phyloP scores from a whole-genome alignment of 1,140 invertebrate species.

The Gryon sp. region DNA sequence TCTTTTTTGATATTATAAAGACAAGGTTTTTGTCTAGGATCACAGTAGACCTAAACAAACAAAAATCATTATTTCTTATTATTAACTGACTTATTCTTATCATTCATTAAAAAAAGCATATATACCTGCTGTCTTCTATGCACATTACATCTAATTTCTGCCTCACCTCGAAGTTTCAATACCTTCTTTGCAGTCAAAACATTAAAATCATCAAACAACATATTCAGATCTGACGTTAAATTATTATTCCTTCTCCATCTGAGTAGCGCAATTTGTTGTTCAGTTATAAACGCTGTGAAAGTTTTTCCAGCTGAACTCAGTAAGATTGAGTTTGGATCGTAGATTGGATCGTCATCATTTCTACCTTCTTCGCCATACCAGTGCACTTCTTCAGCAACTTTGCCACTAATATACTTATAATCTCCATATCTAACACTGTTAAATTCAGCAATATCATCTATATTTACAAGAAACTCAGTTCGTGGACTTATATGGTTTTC shows the following conservation, averaged over 20 bases:
- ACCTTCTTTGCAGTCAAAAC: slow-evolving; percentile 74
- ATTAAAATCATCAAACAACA: neutral
- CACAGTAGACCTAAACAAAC: slow-evolving; percentile 75
- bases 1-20: slow-evolving; percentile 87
- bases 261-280: slow-evolving; percentile 66
- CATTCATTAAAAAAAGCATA: neutral
- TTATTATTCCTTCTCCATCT: neutral
- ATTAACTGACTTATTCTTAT: neutral
- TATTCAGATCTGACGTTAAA: neutral
- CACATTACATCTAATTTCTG: slow-evolving; percentile 75
- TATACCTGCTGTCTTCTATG: slow-evolving; percentile 27
- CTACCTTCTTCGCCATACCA: slow-evolving; percentile 81
- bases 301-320: slow-evolving; percentile 78
- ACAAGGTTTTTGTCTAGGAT: slow-evolving; percentile 82
- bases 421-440: slow-evolving; percentile 83
- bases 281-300: slow-evolving; percentile 76
- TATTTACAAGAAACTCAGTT: slow-evolving; percentile 86
- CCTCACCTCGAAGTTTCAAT: slow-evolving; percentile 72
- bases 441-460: slow-evolving; percentile 82
- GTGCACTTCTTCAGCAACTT: slow-evolving; percentile 75
- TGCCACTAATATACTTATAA: slow-evolving; percentile 88
- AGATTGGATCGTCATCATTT: slow-evolving; percentile 61
- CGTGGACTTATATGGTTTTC: slow-evolving; percentile 79
- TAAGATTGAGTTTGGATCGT: slow-evolving; percentile 78
- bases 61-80: neutral